A percentile compares a stretch with the other conserved stretches of the same genome.
phyloP scores from a whole-genome alignment of 1,140 invertebrate species.

The Trinorchestia longiramus region DNA sequence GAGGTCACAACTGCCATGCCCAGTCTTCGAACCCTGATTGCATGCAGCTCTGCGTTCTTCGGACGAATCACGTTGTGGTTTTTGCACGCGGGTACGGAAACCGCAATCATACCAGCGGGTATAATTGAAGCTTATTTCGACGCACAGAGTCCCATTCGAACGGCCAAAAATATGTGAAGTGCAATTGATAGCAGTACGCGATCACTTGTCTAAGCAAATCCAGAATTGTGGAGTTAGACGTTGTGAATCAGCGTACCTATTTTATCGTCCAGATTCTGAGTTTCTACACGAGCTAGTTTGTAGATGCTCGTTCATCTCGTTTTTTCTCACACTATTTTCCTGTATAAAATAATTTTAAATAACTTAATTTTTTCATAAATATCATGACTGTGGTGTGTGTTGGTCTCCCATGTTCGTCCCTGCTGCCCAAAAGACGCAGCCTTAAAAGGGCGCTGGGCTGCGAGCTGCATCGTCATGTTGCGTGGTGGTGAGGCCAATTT shows the following conservation, averaged over 20 bases:
- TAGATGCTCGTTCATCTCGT: background rate
- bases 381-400: background rate
- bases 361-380: background rate
- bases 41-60: background rate
- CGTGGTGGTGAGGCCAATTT: background rate
- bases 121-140: background rate
- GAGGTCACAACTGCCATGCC: background rate
- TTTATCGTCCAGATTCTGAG: background rate
- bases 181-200: no score
- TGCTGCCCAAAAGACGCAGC: background rate
- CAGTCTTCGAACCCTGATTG: background rate
- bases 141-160: background rate
- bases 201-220: background rate
- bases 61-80: background rate
- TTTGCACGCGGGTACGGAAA: no score
- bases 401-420: background rate
- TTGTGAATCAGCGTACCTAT: background rate
- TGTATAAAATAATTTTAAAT: background rate
- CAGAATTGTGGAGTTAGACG: background rate
- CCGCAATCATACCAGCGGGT: background rate
- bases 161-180: background rate
- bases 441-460: background rate
- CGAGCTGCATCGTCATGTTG: background rate
- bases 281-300: background rate
- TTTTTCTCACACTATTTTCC: background rate